Evolutionary conservation across 2,797 vertebrate species (phyloP).

Genomic region (Ctenopoma multispine): DNA sequence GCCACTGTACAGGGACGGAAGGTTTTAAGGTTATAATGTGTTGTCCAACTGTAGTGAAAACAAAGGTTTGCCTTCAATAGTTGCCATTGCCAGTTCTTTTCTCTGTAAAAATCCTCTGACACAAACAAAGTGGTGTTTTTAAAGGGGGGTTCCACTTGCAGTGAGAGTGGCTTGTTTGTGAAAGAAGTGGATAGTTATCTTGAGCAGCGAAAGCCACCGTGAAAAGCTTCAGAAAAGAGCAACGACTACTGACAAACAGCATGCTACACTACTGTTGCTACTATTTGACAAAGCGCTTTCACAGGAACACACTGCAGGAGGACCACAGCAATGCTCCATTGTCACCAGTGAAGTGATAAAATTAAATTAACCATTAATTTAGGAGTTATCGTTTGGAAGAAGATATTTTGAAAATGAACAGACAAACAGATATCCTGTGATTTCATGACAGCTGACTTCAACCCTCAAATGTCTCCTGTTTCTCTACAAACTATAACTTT

Average conservation of each 20-base stretch:
- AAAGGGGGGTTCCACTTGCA: not conserved
- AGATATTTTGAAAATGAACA: constrained; percentile 11
- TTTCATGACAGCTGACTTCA: constrained; percentile 35
- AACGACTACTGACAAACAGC: no score
- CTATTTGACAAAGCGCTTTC: constrained; percentile 19
- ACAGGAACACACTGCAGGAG: not conserved
- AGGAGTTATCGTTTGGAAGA: constrained; percentile 30
- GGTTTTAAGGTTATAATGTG: no score
- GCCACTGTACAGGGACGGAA: no score
- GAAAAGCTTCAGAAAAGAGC: not conserved
- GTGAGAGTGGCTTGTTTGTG: not conserved
- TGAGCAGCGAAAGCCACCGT: constrained; percentile 2
- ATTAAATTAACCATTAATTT: constrained; percentile 41
- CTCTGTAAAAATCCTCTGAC: not conserved
- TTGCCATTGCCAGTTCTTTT: not conserved
- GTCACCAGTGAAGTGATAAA: constrained; percentile 24
- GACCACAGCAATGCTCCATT: constrained; percentile 28
- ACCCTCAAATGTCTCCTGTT: constrained; percentile 31
- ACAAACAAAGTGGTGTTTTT: not conserved
- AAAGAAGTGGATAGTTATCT: constrained; percentile 6
- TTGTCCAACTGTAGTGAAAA: no score
- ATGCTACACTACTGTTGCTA: no score
- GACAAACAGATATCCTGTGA: constrained; percentile 37
- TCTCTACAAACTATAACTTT: constrained; percentile 39
- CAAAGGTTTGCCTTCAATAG: no score